These are phyloP conservation scores for Rhingia rostrata DNA, from an alignment of 2,888 invertebrate genomes.

Conservation along the genomic window DNA sequence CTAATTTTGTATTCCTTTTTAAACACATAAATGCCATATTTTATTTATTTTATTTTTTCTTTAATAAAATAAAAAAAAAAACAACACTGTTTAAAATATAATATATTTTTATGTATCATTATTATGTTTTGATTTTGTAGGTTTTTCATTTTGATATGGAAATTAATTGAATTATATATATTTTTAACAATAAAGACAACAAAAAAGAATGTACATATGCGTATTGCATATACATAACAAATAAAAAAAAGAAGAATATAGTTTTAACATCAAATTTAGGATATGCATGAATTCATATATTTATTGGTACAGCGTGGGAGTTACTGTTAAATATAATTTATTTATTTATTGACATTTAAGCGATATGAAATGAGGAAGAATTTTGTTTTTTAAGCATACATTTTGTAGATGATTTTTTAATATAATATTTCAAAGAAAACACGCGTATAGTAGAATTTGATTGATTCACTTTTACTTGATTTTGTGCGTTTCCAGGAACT, in stretches of 20 bases:
- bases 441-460: constrained; percentile 29
- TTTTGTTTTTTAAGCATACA: constrained; percentile 9
- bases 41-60: constrained; percentile 3
- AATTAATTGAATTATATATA: constrained; percentile 47
- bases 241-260: constrained; percentile 14
- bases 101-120: constrained; percentile 13
- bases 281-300: constrained; percentile 69
- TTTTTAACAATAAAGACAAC: constrained; percentile 53
- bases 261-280: constrained; percentile 52
- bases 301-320: constrained; percentile 5
- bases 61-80: constrained; percentile 14
- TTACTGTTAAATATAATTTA: constrained; percentile 7
- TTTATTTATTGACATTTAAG: constrained; percentile 59
- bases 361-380: constrained; percentile 61
- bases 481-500: constrained; percentile 73
- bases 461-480: constrained; percentile 34
- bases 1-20: neutral
- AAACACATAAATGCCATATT: constrained; percentile 34
- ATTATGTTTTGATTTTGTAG: neutral
- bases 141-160: constrained; percentile 57
- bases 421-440: constrained; percentile 33
- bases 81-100: constrained; percentile 39
- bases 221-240: neutral
- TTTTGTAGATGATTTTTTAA: constrained; percentile 25
- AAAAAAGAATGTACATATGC: constrained; percentile 18